These are phyloP conservation scores for Threskiornis aethiopicus DNA, from an alignment of 2,797 vertebrate genomes.

Conservation along the genomic window DNA sequence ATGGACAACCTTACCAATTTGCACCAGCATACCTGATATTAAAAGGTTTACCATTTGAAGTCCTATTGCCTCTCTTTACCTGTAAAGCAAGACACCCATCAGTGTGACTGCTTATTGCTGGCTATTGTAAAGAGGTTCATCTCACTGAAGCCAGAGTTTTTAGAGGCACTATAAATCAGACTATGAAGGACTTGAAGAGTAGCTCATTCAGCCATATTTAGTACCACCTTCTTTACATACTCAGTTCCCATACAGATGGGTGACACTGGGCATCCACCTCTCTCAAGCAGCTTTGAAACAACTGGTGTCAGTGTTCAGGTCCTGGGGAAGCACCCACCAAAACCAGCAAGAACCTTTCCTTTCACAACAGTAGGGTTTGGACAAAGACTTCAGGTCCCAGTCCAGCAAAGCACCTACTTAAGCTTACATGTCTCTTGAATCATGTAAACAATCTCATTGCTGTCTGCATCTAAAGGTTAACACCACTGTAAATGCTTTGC, in stretches of 20 bases:
- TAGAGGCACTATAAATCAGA: background rate
- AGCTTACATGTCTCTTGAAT: background rate
- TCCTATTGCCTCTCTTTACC: background rate
- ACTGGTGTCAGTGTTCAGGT: background rate
- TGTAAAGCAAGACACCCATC: background rate
- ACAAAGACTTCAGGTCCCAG: background rate
- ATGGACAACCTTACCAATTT: background rate
- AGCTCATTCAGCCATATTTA: background rate
- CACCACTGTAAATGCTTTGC: background rate
- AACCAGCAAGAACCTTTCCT: background rate
- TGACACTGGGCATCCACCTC: background rate
- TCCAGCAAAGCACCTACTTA: slow-evolving; percentile 11
- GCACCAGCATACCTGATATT: background rate
- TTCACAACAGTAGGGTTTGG: background rate
- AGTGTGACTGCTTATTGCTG: background rate
- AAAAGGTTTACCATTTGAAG: background rate
- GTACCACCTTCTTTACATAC: background rate
- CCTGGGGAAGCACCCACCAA: background rate
- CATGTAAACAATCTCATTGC: background rate
- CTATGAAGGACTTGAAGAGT: background rate
- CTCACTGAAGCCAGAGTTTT: background rate
- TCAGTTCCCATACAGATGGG: background rate
- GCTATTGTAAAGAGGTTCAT: background rate
- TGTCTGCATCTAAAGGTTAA: background rate
- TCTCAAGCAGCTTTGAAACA: background rate